phyloP scores from a whole-genome alignment of 2,797 vertebrate genomes.

The Xenentodon cancila region DNA sequence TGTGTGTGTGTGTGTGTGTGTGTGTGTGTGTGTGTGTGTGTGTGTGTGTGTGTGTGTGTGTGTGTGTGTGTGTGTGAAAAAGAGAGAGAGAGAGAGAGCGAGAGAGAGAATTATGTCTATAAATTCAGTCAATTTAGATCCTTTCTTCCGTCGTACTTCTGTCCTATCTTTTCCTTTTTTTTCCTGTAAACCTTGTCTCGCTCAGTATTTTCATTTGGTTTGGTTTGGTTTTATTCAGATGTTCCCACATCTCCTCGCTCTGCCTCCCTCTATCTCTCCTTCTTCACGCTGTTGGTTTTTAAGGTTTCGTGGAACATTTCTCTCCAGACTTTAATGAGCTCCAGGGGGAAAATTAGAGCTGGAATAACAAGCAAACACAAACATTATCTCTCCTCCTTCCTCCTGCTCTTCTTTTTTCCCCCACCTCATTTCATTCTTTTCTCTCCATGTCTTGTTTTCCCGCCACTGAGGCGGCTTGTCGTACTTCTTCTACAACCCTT shows the following conservation, averaged over 20 bases:
- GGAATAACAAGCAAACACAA: constrained; percentile 81
- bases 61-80: background rate
- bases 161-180: constrained; percentile 14
- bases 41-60: constrained; percentile 11
- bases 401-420: constrained; percentile 20
- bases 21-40: background rate
- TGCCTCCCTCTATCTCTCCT: background rate
- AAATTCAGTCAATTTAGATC: background rate
- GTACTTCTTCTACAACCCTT: constrained; percentile 3
- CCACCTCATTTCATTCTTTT: constrained; percentile 19
- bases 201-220: constrained; percentile 9
- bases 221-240: constrained; percentile 7
- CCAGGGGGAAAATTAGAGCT: constrained; percentile 77
- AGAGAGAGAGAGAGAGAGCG: too few species aligned
- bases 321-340: constrained; percentile 85
- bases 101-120: background rate
- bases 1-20: background rate
- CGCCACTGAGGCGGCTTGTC: constrained; percentile 18
- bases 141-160: background rate
- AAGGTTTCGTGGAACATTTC: constrained; percentile 73
- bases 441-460: constrained; percentile 20
- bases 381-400: constrained; percentile 43
- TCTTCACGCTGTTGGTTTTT: constrained; percentile 73
- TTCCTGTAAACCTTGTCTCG: constrained; percentile 6
- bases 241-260: background rate